Conservation (phyloP, 2,113 vertebrate genomes). For the Indri indri region DNA sequence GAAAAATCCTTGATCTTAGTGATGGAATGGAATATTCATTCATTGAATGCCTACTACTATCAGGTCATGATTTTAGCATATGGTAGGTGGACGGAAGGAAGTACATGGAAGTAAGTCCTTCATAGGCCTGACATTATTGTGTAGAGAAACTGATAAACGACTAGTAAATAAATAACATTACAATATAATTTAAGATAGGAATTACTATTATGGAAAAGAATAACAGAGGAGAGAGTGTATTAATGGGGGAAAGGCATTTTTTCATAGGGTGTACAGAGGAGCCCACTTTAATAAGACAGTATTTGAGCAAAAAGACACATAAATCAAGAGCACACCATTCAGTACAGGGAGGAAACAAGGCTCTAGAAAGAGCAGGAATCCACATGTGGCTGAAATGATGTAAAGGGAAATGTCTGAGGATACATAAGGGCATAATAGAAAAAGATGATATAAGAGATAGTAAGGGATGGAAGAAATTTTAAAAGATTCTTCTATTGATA, state of each 20-base stretch:
- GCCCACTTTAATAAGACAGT: not conserved
- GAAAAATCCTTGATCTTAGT: not conserved
- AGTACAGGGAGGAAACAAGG: rapidly evolving
- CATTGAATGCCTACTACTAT: not conserved
- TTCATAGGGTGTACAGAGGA: rapidly evolving
- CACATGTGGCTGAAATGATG: not conserved
- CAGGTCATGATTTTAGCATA: not conserved
- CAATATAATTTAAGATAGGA: not conserved
- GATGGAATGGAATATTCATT: not conserved
- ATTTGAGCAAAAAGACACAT: not conserved
- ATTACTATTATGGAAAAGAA: not conserved
- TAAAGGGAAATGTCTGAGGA: not conserved
- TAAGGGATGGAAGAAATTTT: not conserved
- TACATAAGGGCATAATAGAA: not conserved
- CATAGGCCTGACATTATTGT: not conserved
- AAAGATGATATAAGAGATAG: not conserved
- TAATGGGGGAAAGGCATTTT: not conserved
- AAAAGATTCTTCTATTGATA: not conserved
- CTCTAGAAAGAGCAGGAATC: not conserved
- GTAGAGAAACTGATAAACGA: not conserved
- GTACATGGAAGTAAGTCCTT: not conserved
- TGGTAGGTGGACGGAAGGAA: not conserved
- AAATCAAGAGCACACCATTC: not conserved
- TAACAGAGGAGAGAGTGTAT: not conserved
- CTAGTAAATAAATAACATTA: not conserved